Evolutionary conservation across 2,888 invertebrate genomes (phyloP), one percentile per base, ranked within the genome.

Genomic region (Dynastes tityus): DNA sequence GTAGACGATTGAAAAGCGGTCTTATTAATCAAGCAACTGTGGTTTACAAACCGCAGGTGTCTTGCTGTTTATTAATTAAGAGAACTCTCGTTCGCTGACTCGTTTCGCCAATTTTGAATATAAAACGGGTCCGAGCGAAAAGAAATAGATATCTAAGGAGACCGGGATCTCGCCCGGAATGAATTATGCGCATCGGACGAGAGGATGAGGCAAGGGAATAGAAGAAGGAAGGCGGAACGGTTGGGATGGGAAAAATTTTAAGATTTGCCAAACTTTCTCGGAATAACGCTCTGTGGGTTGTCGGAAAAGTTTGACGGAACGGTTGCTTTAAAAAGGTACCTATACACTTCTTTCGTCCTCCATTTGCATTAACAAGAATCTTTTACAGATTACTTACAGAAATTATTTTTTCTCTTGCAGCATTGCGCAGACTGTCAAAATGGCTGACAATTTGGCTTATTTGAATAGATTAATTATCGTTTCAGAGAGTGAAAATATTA

Each of bases 1-100:
- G 37, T 55, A 58, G 58, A 71, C 75, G 68, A 75, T 78, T 67
- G 78, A 61, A 78, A 78, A 75, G 65, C 78, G 40, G 76, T 64
- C 76, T 76, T 79, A 82, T 82, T 82, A 82, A 82, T 82, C 81
- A 82, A 80, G 80, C 58, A 67, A 78, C 71, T 79, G 80, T 73
- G 73, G 63, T 49, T 79, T 74, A 70, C 76, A 79, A 81, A 82
- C 82, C 83, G 81, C 83, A 83, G 83, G 83, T 83, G 83, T 82
- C 81, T 83, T 81, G 80, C 78, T 80, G 81, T 82, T 79, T 82
- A 81, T 82, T 82, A 82, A 82, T 82, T 83, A 82, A 82, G 81
- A 82, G 78, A 74, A 75, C 55, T 68, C 76, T 45, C 77, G 29
- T 45, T 63, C 55, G 71, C 74, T 76, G 78, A 80, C 80, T 79